These are phyloP conservation scores for Drosophila nigricruria DNA, from an alignment of 2,888 invertebrate genomes.

Conservation along the genomic window DNA sequence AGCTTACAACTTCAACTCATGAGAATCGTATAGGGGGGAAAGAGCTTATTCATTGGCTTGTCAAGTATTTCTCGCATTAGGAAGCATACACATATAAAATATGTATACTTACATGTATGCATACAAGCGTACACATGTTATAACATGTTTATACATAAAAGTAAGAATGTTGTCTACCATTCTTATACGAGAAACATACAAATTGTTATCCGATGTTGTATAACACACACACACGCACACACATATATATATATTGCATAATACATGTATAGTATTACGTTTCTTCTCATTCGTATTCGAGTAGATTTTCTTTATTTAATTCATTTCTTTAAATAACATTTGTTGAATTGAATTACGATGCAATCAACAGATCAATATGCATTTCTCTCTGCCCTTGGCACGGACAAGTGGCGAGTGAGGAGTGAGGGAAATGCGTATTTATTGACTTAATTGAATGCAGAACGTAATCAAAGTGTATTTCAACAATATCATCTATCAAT, in stretches of 20 bases:
- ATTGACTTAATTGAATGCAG: conserved; percentile 6
- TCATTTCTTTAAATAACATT: neutral
- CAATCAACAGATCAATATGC: conserved; percentile 2
- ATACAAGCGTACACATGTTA: neutral
- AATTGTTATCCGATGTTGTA: neutral
- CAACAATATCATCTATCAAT: conserved; percentile 6
- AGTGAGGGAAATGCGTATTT: neutral
- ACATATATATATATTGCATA: neutral
- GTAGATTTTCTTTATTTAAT: neutral
- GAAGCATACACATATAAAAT: neutral
- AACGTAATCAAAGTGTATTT: conserved; percentile 1
- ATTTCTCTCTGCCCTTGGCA: neutral
- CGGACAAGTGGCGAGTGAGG: neutral
- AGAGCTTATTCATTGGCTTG: neutral
- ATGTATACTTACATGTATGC: neutral
- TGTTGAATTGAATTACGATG: neutral
- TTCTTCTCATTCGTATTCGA: neutral
- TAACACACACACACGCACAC: neutral
- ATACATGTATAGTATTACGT: neutral
- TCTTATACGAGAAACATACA: too few relatives aligned
- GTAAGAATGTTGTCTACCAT: too few relatives aligned
- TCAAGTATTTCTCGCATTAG: neutral
- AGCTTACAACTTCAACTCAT: neutral
- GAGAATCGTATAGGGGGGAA: neutral
- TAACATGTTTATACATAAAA: too few relatives aligned